Conservation (phyloP, 2,888 invertebrate genomes). For the Alentia gelatinosa region DNA sequence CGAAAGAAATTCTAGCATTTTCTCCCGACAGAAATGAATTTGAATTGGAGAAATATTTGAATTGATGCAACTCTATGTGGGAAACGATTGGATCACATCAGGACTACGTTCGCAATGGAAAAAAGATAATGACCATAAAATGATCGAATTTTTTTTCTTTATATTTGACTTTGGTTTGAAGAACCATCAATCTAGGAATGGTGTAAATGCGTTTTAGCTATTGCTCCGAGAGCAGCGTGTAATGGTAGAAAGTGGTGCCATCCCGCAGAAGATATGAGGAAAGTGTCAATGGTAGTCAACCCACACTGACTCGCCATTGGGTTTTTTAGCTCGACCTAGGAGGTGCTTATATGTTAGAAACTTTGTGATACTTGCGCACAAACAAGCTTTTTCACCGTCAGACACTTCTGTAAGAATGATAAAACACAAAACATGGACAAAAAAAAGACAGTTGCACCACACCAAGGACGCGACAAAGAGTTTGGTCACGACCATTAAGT, state of each 20-base stretch:
- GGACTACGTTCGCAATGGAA: not conserved
- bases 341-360: slow-evolving; percentile 52
- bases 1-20: not conserved
- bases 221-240: slow-evolving; percentile 41
- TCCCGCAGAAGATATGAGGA: not conserved
- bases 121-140: slow-evolving; percentile 34
- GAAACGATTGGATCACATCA: not conserved
- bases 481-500: not conserved
- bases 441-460: not conserved
- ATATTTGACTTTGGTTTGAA: slow-evolving; percentile 11
- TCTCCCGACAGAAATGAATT: not conserved
- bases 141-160: slow-evolving; percentile 10
- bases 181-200: slow-evolving; percentile 20
- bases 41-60: not conserved
- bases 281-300: not conserved
- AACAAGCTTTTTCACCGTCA: slow-evolving; percentile 51
- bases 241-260: slow-evolving; percentile 41
- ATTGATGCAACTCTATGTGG: not conserved
- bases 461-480: not conserved
- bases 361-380: slow-evolving; percentile 52
- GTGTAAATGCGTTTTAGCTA: slow-evolving; percentile 14
- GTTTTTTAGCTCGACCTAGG: slow-evolving; percentile 35
- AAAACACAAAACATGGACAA: not conserved
- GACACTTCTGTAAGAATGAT: not conserved
- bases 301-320: not conserved